Evolutionary conservation across 2,888 invertebrate species (phyloP).

Genomic region (Zele albiditarsus): DNA sequence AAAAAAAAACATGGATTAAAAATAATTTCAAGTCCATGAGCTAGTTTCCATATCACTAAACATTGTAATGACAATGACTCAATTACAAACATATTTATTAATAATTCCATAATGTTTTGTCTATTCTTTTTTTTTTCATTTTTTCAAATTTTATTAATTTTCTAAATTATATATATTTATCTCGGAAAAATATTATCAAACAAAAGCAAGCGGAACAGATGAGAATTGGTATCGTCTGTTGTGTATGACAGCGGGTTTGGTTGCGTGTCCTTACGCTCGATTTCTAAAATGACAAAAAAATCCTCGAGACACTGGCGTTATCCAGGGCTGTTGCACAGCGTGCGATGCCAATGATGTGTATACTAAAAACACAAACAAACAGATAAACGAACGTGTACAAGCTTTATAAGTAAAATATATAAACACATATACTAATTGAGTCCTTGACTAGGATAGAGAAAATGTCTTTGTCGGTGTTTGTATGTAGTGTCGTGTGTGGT

Average conservation of each 20-base stretch:
- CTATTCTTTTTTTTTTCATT: not conserved
- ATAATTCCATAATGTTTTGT: too few relatives aligned
- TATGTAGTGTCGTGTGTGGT: not conserved
- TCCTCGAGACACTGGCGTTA: conserved; percentile 51
- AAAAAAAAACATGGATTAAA: not conserved
- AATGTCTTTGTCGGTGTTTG: conserved; percentile 50
- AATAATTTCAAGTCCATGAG: conserved; percentile 13
- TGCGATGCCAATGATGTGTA: conserved; percentile 14
- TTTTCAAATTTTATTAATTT: not conserved
- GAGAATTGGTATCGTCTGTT: not conserved
- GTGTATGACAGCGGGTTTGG: not conserved
- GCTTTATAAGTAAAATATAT: not conserved
- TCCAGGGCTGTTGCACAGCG: conserved; percentile 52
- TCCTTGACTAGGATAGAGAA: conserved; percentile 58
- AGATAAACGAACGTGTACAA: too few relatives aligned
- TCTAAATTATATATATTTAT: conserved; percentile 9
- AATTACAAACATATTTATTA: not conserved
- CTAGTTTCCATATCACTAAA: not conserved
- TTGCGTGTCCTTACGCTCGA: conserved; percentile 65
- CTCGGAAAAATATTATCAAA: conserved; percentile 28
- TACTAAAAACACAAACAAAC: too few relatives aligned
- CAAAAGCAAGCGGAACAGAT: conserved; percentile 13
- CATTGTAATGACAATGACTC: not conserved
- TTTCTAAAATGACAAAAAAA: conserved; percentile 66
- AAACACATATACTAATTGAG: conserved; percentile 50